Percentiles rank a stretch among this genome's conserved stretches.
phyloP scores from a whole-genome alignment of 2,797 vertebrate species.

The Brotula barbata region DNA sequence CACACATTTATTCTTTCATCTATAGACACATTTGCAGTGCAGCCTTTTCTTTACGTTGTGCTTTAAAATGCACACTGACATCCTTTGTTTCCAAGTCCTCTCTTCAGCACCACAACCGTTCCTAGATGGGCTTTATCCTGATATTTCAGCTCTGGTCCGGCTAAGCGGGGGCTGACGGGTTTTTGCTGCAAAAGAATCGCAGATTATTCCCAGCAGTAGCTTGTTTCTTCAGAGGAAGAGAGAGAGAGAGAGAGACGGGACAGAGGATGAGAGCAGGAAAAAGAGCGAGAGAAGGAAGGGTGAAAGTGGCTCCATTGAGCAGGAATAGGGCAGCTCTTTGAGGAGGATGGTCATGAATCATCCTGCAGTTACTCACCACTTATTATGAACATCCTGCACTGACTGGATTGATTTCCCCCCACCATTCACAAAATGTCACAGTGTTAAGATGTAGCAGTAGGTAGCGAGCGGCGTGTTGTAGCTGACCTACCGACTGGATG shows the following conservation, averaged over 20 bases:
- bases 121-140: constrained; percentile 59
- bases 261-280: constrained; percentile 37
- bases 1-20: not conserved
- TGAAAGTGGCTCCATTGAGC: constrained; percentile 60
- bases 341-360: constrained; percentile 73
- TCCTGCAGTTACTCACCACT: constrained; percentile 74
- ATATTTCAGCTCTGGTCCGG: constrained; percentile 56
- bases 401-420: constrained; percentile 74
- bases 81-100: constrained; percentile 45
- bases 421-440: constrained; percentile 75
- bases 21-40: not conserved
- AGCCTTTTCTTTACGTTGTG: constrained; percentile 8
- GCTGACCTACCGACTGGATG: constrained; percentile 58
- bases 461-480: constrained; percentile 53
- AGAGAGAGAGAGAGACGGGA: constrained; percentile 11
- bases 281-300: constrained; percentile 36
- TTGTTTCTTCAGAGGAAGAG: constrained; percentile 42
- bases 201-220: constrained; percentile 58
- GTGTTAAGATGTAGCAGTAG: constrained; percentile 63
- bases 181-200: constrained; percentile 59
- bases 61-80: constrained; percentile 9
- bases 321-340: constrained; percentile 63
- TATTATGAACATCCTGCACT: constrained; percentile 77
- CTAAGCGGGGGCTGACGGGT: constrained; percentile 46
- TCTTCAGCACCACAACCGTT: constrained; percentile 42